Base-by-base conservation (phyloP, 2,888 invertebrate genomes). In the Archaeoteleia sp. region DNA sequence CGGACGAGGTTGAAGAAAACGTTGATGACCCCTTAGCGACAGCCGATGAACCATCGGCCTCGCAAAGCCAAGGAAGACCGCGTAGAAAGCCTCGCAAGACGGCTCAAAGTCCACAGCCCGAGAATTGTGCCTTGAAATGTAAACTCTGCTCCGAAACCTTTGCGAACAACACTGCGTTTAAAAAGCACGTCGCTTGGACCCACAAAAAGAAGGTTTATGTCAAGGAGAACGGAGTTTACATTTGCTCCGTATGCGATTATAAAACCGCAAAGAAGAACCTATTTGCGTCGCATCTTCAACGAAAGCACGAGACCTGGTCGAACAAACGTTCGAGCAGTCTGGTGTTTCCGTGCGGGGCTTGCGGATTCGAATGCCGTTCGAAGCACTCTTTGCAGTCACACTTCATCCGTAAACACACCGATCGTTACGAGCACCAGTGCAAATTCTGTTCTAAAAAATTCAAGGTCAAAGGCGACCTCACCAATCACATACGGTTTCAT, bases 341-440 rank as follows among this genome's bases (percentile, higher is more conserved):
- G 10, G 54, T 78, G 1, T 85, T 82, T 34, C 85, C 85, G 0
- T 85, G 85, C 42, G 75, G 49, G 0, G 81, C 79, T 0, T 85
- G 85, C 45, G 83, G 84, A 0, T 85, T 84, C 35, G 78, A 81
- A 1, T 85, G 85, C 25, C 74, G 85, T 3, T 83, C 84, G 1
- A 85, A 85, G 29, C 85, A 85, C 57, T 85, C 85, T 4, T 60
- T 85, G 1, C 85, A 85, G 45, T 84, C 85, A 1, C 85, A 85
- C 46, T 85, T 84, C 39, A 83, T 81, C 0, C 70, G 85, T 0
- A 85, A 85, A 40, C 85, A 85, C 71, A 85, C 85, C 0, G 85
- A 85, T 23, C 74, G 72, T 1, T 85, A 80, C 68, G 85, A 85
- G 58, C 82, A 85, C 46, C 77, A 80, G 15, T 85, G 85, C 40